These are phyloP conservation scores for Corythornis leucogaster DNA, from an alignment of 2,797 vertebrate genomes.

Conservation along the genomic window DNA sequence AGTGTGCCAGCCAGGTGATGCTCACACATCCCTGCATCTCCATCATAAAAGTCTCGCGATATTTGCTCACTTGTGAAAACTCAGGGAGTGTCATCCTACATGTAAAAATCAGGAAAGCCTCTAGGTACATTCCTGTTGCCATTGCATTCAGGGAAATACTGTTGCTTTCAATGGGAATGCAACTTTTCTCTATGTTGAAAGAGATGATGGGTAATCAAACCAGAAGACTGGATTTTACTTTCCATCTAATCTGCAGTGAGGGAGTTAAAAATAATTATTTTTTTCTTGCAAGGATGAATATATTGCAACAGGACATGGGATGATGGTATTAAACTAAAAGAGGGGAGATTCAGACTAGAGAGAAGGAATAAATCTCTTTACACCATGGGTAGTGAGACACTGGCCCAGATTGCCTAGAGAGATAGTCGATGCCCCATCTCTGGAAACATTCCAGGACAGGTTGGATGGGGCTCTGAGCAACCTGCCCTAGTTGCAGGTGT, in stretches of 20 bases:
- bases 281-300: not conserved
- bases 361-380: not conserved
- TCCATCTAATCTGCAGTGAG: not conserved
- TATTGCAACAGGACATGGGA: not conserved
- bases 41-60: rapidly evolving
- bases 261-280: not conserved
- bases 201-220: not conserved
- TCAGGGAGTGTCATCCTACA: not conserved
- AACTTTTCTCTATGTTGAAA: not conserved
- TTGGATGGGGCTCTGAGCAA: not conserved
- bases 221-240: not conserved
- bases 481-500: not conserved
- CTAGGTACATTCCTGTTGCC: not conserved
- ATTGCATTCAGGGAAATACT: not conserved
- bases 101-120: not conserved
- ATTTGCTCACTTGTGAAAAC: not conserved
- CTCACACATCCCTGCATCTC: not conserved
- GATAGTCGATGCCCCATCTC: not conserved
- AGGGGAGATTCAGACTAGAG: not conserved
- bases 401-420: not conserved
- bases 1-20: not conserved
- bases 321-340: not conserved
- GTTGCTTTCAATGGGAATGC: not conserved
- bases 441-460: not conserved
- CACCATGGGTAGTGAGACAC: not conserved